Conservation (phyloP, 2,797 vertebrate genomes). For the Esox lucius region DNA sequence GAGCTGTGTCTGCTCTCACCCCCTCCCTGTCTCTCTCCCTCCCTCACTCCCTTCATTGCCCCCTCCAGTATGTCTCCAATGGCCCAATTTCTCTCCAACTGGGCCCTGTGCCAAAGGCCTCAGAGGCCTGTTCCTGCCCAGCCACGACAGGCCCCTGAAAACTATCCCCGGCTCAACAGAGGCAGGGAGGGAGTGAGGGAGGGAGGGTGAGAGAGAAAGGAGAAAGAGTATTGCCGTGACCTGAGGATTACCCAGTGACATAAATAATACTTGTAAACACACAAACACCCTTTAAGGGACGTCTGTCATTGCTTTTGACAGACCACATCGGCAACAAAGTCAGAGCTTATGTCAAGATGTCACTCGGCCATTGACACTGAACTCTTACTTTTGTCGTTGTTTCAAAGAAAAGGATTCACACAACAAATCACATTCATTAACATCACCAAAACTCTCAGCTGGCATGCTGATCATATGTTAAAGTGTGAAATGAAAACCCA, state of each 20-base stretch:
- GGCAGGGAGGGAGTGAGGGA: conserved; percentile 51
- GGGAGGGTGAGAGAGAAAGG: conserved; percentile 28
- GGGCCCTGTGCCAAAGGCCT: conserved; percentile 76
- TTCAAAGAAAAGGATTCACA: too few species aligned
- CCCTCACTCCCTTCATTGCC: conserved; percentile 22
- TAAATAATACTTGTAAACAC: conserved; percentile 31
- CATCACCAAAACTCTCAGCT: too few species aligned
- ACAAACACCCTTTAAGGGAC: conserved; percentile 56
- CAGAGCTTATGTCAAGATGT: neutral
- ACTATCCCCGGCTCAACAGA: conserved; percentile 55
- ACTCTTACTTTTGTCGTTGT: too few species aligned
- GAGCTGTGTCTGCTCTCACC: conserved; percentile 75
- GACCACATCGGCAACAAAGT: conserved; percentile 34
- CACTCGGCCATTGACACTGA: neutral
- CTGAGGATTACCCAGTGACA: conserved; percentile 5
- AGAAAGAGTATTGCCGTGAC: neutral
- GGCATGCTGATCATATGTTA: too few species aligned
- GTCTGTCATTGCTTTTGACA: conserved; percentile 55
- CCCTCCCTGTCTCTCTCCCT: conserved; percentile 55
- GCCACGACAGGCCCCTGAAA: conserved; percentile 64
- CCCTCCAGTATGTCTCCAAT: conserved; percentile 66
- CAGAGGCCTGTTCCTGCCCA: conserved; percentile 65
- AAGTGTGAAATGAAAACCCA: too few species aligned
- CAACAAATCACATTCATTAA: too few species aligned
- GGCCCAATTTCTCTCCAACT: conserved; percentile 59